Base-by-base conservation (phyloP, 2,113 vertebrate genomes). In the Chloropsis hardwickii region DNA sequence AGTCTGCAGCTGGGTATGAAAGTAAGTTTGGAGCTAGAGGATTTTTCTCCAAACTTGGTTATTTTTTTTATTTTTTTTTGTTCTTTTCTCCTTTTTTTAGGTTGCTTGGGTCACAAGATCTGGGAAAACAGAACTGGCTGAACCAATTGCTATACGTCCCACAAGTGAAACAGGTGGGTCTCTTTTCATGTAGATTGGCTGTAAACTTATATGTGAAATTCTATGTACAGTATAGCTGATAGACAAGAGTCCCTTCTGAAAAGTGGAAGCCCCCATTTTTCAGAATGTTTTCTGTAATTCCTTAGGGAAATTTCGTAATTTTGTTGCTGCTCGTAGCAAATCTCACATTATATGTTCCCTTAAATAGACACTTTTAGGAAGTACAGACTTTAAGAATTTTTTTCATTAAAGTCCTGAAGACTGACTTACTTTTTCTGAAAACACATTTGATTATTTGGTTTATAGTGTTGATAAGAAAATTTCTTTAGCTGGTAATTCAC, bases 71-170 rank as follows among this genome's bases (percentile, higher is more conserved):
- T 28, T 19, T 65, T 28, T 60, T 56, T 93, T 64, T 93, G n/a
- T 94, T 56, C 4, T 23, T 28, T 31, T 25, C 16, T 78, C 29
- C 12, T 81, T 47, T 17, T 24, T 54, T 35, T 39, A 99, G 99
- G 99, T 99, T 95, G 99, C 99, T 57, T 99, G 99, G 99, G 99
- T 99, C 57, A 99, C 99, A 29, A 98, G 98, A 81, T 99, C 99
- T n/a, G 99, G 99, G 69, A 99, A 99, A 96, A 99, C 99, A 1
- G 99, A 99, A 76, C 94, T 99, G 95, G 99, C 99, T 23, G 99
- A 99, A 96, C 99, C 99, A 10, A 99, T 99, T 51, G 99, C 99
- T 81, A 97, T 99, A 78, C 98, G 99, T 92, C 99, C 99, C 82
- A 99, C 99, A 44, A 99, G 99, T 97, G 99, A 99, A 97, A 99